Conservation (phyloP, 2,797 vertebrate genomes). For the Myotis pilosus region DNA sequence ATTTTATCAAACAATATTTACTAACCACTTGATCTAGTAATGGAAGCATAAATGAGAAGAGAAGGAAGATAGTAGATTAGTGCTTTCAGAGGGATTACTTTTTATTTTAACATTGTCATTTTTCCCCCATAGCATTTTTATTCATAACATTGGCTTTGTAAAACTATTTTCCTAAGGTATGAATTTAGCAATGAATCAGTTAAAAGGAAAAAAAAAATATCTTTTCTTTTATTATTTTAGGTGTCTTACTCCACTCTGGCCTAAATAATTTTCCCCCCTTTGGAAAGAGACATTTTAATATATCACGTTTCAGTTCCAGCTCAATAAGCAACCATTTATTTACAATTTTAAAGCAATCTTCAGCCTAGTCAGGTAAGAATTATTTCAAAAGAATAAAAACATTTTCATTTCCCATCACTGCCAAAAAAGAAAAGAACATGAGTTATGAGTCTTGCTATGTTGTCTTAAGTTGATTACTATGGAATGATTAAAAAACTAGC, state of each 20-base stretch:
- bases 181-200: conserved; percentile 77
- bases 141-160: background rate
- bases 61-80: background rate
- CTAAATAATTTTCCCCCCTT: conserved; percentile 79
- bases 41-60: background rate
- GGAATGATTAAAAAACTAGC: conserved; percentile 89
- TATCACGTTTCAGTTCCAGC: conserved; percentile 86
- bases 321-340: conserved; percentile 88
- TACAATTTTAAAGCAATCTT: conserved; percentile 86
- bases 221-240: conserved; percentile 17
- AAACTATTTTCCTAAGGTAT: conserved; percentile 28
- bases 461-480: conserved; percentile 89
- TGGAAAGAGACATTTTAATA: conserved; percentile 85
- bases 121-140: background rate
- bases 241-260: conserved; percentile 76
- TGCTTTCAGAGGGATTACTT: background rate
- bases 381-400: conserved; percentile 88
- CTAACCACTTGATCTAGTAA: background rate
- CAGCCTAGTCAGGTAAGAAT: conserved; percentile 88
- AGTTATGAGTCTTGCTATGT: conserved; percentile 90
- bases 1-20: background rate
- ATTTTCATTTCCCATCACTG: conserved; percentile 90
- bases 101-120: conserved; percentile 33
- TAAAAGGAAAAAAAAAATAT: conserved; percentile 70
- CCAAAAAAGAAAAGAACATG: conserved; percentile 89